Percentiles rank a stretch among this genome's conserved stretches.
Conservation (phyloP, 2,113 vertebrate genomes). For the Tenebrosternarchus preto region DNA sequence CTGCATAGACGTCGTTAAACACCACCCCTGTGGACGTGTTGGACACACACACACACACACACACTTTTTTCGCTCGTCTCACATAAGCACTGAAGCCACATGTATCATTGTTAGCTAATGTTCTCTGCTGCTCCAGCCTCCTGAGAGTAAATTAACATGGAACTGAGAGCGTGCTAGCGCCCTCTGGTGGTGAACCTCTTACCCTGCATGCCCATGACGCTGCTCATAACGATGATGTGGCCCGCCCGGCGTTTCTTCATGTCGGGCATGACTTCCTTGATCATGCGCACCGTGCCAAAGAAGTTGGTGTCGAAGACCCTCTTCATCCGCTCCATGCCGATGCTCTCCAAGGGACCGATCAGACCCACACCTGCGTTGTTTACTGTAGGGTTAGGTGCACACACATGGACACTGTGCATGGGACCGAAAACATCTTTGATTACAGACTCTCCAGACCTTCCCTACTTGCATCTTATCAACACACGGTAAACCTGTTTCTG, state of each 20-base stretch:
- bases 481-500: no score
- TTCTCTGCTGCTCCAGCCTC: no score
- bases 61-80: no score
- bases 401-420: no score
- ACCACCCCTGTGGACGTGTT: conserved; percentile 75
- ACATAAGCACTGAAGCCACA: no score
- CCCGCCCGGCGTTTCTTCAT: conserved; percentile 86
- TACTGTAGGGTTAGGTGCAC: conserved; percentile 68
- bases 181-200: conserved; percentile 35
- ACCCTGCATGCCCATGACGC: conserved; percentile 82
- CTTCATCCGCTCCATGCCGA: conserved; percentile 85
- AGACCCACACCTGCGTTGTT: conserved; percentile 89
- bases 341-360: conserved; percentile 85
- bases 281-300: conserved; percentile 86
- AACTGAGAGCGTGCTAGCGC: neutral
- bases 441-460: no score
- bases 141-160: neutral
- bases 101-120: no score
- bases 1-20: conserved; percentile 91
- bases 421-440: neutral
- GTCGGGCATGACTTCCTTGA: conserved; percentile 86
- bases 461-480: neutral
- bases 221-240: conserved; percentile 92
- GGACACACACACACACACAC: conserved; percentile 22
- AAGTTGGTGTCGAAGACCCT: conserved; percentile 91